A percentile compares a stretch with the other conserved stretches of the same genome.
Conservation (phyloP, 2,888 invertebrate species). For the Cerastis leucographa region DNA sequence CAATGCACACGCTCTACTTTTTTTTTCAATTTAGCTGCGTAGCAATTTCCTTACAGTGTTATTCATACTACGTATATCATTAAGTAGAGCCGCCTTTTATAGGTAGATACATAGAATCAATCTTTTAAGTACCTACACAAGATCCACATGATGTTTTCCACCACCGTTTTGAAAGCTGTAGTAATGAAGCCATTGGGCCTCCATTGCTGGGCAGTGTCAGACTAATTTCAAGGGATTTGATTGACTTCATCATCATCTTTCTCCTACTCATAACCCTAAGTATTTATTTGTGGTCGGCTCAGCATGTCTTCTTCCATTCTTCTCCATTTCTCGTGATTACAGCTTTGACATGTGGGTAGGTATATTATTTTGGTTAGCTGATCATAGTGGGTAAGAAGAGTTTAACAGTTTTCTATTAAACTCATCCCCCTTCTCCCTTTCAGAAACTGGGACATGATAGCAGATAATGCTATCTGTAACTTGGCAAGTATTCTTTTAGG, state of each 20-base stretch:
- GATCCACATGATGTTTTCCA: neutral
- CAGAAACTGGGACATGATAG: neutral
- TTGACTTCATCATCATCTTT: neutral
- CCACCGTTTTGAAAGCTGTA: neutral
- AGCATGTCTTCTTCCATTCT: neutral
- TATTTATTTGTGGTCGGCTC: neutral
- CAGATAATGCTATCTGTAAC: neutral
- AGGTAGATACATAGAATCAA: neutral
- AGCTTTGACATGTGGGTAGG: neutral
- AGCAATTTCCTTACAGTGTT: slow-evolving; percentile 46
- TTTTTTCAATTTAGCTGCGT: slow-evolving; percentile 35
- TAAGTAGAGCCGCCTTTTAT: neutral
- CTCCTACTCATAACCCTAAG: neutral
- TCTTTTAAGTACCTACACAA: neutral
- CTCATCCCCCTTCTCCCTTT: neutral
- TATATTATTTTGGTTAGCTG: neutral
- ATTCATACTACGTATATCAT: slow-evolving; percentile 30
- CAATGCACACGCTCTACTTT: slow-evolving; percentile 58
- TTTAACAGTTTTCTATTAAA: neutral
- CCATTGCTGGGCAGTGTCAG: neutral
- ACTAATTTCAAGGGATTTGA: neutral
- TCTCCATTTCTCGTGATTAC: neutral
- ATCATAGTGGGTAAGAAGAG: neutral
- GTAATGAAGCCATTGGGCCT: neutral
- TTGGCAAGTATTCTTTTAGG: neutral